Evolutionary conservation across 2,888 invertebrate species (phyloP), one percentile per base, ranked within the genome.

Genomic region (Caenorhabditis wallacei): DNA sequence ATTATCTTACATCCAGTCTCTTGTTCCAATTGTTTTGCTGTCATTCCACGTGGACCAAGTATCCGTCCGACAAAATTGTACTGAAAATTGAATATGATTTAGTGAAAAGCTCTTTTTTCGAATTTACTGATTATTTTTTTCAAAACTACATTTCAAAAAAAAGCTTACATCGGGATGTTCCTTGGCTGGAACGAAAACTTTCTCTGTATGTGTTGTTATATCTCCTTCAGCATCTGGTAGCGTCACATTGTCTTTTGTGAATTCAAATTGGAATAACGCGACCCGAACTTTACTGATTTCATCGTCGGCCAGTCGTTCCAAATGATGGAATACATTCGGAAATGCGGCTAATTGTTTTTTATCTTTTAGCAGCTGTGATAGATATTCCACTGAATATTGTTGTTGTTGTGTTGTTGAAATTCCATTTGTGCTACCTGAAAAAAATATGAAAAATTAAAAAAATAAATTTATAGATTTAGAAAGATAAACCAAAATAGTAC

Each of bases 1-100:
- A 99, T 99, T 92, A 99, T 98, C 95, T 99, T 99, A 94, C 99
- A 99, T 91, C 98, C 98, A 91, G 99, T 99, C 94, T 98, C 98
- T 94, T 98, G 97, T 94, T 99, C 99, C 93, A 99, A 94, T 94
- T 99, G 98, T 94, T 99, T 99, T 71, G 99, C 98, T 88, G 99
- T 99, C 98, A 99, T 99, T 90, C 99, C 99, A 91, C 99, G 95
- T 88, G 99, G 99, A 70, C 99, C 99, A 92, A 99, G 94, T 94
- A 99, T 99, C 94, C 99, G 95, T 92, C 99, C 99, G 92, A 99
- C 99, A 94, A 99, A 99, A 94, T 99, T 99, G 94, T 98, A 99
- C 98, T 99, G 95, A 85, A 96, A 95, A 54, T 18, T 10, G 8
- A 48, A n/a, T 51, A n/a, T n/a, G n/a, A n/a, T n/a, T n/a, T n/a